phyloP scores from a whole-genome alignment of 2,113 vertebrate genomes.

The Heloderma charlesbogerti region DNA sequence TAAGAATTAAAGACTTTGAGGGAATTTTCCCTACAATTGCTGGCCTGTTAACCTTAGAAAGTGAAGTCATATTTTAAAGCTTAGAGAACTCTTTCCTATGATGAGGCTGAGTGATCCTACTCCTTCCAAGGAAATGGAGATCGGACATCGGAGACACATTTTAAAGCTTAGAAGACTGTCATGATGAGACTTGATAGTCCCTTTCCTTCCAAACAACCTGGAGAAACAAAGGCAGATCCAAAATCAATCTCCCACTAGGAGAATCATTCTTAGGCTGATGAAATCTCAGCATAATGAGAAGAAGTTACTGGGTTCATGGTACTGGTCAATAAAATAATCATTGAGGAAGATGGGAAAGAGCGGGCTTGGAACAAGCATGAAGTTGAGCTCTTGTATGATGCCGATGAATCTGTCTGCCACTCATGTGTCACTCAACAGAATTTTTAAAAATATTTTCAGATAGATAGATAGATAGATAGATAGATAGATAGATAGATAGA shows the following conservation, averaged over 20 bases:
- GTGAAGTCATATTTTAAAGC: not conserved
- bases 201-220: not conserved
- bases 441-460: not conserved
- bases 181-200: not conserved
- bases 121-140: not conserved
- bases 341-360: not conserved
- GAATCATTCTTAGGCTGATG: not conserved
- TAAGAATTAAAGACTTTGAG: not conserved
- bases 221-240: not conserved
- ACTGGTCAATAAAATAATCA: constrained; percentile 14
- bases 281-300: not conserved
- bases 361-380: not conserved
- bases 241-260: not conserved
- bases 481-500: not conserved
- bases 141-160: too few relatives aligned
- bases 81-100: not conserved
- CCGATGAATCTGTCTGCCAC: not conserved
- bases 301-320: not conserved
- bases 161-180: not conserved
- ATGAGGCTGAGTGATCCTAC: not conserved
- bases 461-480: not conserved
- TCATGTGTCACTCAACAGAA: not conserved
- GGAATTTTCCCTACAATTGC: too few relatives aligned
- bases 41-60: not conserved
- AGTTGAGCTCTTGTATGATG: not conserved